Evolutionary conservation across 2,888 invertebrate species (phyloP).

Genomic region (Parascotia fuliginaria): DNA sequence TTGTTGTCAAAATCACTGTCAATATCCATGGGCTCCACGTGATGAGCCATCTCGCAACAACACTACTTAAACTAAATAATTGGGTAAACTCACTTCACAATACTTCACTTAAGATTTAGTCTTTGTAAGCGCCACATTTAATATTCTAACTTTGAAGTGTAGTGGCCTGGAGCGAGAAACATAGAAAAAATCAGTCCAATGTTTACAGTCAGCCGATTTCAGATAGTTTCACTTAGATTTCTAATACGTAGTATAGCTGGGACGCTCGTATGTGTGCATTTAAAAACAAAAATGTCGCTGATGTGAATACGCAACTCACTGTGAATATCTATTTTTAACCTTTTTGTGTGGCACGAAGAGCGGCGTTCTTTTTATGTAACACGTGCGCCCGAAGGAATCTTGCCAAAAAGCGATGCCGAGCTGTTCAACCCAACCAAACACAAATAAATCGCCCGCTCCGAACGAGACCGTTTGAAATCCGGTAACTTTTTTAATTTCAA

Average conservation of each 20-base stretch:
- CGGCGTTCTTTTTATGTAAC: conserved; percentile 78
- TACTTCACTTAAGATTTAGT: conserved; percentile 28
- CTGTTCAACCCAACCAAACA: conserved; percentile 53
- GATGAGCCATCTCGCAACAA: conserved; percentile 66
- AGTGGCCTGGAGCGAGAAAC: conserved; percentile 54
- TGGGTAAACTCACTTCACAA: conserved; percentile 29
- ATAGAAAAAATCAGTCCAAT: conserved; percentile 70
- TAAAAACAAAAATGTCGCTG: conserved; percentile 80
- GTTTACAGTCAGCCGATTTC: conserved; percentile 73
- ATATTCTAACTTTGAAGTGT: conserved; percentile 42
- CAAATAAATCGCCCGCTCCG: conserved; percentile 49
- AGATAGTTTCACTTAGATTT: conserved; percentile 78
- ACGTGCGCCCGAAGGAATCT: conserved; percentile 75
- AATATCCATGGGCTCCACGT: conserved; percentile 75
- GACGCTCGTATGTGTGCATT: conserved; percentile 75
- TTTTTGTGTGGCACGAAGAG: conserved; percentile 69
- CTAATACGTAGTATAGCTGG: conserved; percentile 66
- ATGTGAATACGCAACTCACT: conserved; percentile 75
- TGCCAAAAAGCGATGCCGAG: conserved; percentile 73
- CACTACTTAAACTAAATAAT: conserved; percentile 36
- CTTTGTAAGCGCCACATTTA: conserved; percentile 25
- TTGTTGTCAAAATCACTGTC: conserved; percentile 78
- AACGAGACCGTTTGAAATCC: conserved; percentile 75
- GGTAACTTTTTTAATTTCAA: conserved; percentile 70
- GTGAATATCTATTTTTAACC: conserved; percentile 79